Percentiles rank a stretch among this genome's conserved stretches.
phyloP scores from a whole-genome alignment of 2,888 invertebrate species.

The Taphrorychus bicolor region DNA sequence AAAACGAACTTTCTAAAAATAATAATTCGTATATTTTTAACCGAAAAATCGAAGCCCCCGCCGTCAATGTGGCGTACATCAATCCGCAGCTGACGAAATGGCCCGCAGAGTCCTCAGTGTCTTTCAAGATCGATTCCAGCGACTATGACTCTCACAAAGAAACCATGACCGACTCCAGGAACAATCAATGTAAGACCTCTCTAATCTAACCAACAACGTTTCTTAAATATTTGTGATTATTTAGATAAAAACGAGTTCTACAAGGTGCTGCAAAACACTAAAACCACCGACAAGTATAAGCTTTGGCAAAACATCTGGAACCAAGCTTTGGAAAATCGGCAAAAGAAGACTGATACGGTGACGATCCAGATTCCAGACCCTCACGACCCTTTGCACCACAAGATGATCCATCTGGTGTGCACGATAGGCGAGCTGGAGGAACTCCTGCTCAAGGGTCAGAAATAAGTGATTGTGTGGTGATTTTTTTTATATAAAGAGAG shows the following conservation, averaged over 20 bases:
- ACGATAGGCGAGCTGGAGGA: constrained; percentile 53
- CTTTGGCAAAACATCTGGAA: constrained; percentile 56
- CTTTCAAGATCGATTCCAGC: constrained; percentile 44
- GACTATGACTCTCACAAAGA: constrained; percentile 34
- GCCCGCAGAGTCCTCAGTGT: constrained; percentile 48
- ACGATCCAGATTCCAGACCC: constrained; percentile 55
- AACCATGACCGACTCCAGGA: constrained; percentile 27
- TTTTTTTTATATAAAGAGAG: no score
- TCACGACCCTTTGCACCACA: constrained; percentile 42
- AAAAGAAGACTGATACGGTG: constrained; percentile 54
- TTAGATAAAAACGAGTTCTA: constrained; percentile 52
- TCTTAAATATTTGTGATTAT: constrained; percentile 12
- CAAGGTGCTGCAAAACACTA: constrained; percentile 52
- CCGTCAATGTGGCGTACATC: constrained; percentile 46
- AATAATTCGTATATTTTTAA: constrained; percentile 30
- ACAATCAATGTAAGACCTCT: constrained; percentile 23
- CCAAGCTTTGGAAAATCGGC: constrained; percentile 54
- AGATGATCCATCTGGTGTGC: constrained; percentile 51
- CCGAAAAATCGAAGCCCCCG: constrained; percentile 29
- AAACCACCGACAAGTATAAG: constrained; percentile 50
- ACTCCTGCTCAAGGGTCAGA: constrained; percentile 39
- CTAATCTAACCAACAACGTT: background rate
- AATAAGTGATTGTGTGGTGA: background rate
- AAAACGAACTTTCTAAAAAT: constrained; percentile 28
- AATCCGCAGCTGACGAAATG: constrained; percentile 51